A percentile compares a stretch with the other conserved stretches of the same genome.
phyloP scores from a whole-genome alignment of 53 echinoderm and acorn worm genomes.

The Luidia sarsii region DNA sequence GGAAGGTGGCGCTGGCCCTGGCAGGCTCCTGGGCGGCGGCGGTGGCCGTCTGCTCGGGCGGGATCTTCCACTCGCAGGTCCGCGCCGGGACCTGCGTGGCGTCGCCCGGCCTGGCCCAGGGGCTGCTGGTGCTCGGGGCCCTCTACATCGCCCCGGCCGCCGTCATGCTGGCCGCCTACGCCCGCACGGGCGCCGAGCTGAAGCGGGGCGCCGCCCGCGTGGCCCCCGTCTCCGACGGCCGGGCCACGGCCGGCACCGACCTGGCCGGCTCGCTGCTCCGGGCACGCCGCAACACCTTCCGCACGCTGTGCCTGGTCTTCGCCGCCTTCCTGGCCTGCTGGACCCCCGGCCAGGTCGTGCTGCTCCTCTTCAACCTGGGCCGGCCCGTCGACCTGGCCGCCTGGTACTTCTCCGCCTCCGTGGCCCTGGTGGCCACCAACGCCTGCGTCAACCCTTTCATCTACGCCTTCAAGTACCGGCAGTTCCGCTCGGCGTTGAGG shows the following conservation, averaged over 20 bases:
- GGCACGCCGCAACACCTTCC: slow-evolving; percentile 57
- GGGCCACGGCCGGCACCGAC: background rate
- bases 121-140: slow-evolving; percentile 60
- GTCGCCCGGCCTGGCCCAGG: background rate
- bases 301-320: slow-evolving; percentile 58
- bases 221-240: background rate
- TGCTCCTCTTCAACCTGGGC: slow-evolving; percentile 58
- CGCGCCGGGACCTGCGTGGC: slow-evolving; percentile 4
- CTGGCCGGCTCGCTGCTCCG: slow-evolving; percentile 31
- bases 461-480: slow-evolving; percentile 56
- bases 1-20: background rate
- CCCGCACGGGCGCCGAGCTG: slow-evolving; percentile 58
- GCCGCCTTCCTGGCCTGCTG: slow-evolving; percentile 52
- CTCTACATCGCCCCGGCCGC: slow-evolving; percentile 73
- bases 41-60: background rate
- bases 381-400: slow-evolving; percentile 9
- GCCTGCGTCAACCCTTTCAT: slow-evolving; percentile 56
- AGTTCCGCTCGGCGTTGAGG: slow-evolving; percentile 14
- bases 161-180: slow-evolving; percentile 77
- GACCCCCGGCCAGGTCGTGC: slow-evolving; percentile 59
- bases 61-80: background rate
- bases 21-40: slow-evolving; percentile 16
- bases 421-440: slow-evolving; percentile 53
- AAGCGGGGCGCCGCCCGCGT: slow-evolving; percentile 53
- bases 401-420: slow-evolving; percentile 35